These are phyloP conservation scores for Mactra quadrangularis DNA, from an alignment of 1,140 invertebrate genomes.

Conservation along the genomic window DNA sequence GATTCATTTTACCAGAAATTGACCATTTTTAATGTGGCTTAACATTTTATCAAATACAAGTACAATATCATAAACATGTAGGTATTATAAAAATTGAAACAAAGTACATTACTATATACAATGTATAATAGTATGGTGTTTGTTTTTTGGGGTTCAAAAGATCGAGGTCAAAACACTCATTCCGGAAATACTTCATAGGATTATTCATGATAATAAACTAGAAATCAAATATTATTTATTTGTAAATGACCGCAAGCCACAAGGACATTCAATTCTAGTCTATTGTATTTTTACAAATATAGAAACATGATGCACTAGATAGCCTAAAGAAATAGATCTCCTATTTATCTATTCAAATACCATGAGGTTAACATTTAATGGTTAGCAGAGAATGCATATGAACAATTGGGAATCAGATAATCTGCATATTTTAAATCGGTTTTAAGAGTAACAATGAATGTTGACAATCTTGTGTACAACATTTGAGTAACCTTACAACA, in stretches of 20 bases:
- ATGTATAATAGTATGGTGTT: no score
- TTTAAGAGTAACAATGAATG: conserved; percentile 20
- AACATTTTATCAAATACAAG: no score
- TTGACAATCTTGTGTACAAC: conserved; percentile 1
- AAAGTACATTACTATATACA: no score
- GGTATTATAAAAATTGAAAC: no score
- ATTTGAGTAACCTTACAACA: conserved; percentile 17
- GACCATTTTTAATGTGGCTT: no score
- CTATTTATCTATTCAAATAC: no score
- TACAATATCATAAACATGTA: no score
- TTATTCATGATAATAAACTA: conserved; percentile 26
- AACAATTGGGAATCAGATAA: no score
- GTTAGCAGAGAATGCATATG: conserved; percentile 7
- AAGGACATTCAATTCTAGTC: conserved; percentile 22
- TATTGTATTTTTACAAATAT: conserved; percentile 28
- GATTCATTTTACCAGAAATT: no score
- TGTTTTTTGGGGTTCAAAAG: no score
- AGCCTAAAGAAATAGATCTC: neutral
- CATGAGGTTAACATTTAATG: neutral
- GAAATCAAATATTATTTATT: conserved; percentile 7
- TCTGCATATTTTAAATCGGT: conserved; percentile 34
- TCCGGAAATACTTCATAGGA: conserved; percentile 27
- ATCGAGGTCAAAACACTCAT: neutral
- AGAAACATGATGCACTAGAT: conserved; percentile 16
- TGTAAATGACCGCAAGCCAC: conserved; percentile 25